Evolutionary conservation across 2,888 invertebrate genomes (phyloP), one percentile per base, ranked within the genome.

Genomic region (Geophilus truncorum): DNA sequence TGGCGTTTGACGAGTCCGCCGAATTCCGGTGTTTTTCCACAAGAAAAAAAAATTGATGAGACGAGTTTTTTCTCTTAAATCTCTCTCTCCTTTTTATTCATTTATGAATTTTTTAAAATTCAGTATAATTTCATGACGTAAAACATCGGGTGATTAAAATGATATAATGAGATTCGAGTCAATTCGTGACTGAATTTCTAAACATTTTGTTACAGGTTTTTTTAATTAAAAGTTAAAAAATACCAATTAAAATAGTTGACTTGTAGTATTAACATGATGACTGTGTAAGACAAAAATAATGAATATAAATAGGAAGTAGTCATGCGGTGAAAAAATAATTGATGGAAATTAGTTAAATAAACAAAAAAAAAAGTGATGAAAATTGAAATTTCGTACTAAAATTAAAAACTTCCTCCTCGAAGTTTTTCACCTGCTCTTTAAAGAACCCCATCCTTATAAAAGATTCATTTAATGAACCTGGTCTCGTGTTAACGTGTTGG

Each of bases 401-500:
- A 62, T 62, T 62, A 62, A 62, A 62, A 10, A n/a, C 57, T 62
- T 62, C 57, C 57, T 18, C 23, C 7, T 23, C 1, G 70, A 70
- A 70, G 70, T 28, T 70, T 70, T 15, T 25, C 70, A 70, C 70
- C 70, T 70, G 70, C 70, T 3, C 70, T 25, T n/a, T 40, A 21
- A 70, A 70, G 70, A 70, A 23, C 70, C 70, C 70, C 25, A 28
- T 70, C 28, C n/a, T 70, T 28, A 70, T 70, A 70, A 70, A 70
- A 28, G 70, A 70, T 70, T 70, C 70, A 70, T 70, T 70, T 70
- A 70, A 70, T 70, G 25, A 70, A 7, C 25, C 25, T 70, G 7
- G 70, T 28, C 70, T 70, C 28, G 70, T 70, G 70, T 70, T 70
- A 70, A 70, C 23, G 70, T 70, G 70, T 70, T 70, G 70, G 70